Base-by-base conservation (phyloP, 2,888 invertebrate species). In the Metalampra italica region DNA sequence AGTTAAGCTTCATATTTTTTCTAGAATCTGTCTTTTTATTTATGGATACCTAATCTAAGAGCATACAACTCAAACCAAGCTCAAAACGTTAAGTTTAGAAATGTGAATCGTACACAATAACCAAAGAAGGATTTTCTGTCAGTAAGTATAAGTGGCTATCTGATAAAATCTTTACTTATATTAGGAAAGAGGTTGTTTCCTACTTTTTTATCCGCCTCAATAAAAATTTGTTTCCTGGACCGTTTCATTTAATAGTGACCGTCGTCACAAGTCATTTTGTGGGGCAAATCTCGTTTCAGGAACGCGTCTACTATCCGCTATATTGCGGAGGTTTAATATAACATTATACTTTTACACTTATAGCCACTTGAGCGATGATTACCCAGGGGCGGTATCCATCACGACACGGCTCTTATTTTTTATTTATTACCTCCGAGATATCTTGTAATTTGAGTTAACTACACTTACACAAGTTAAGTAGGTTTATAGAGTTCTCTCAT, bases 381-480 rank as follows among this genome's bases (percentile, higher is more conserved):
- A 76, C 84, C 81, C 82, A 59, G 51, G 82, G 82, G 82, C 69
- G 67, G 66, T 71, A 81, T 85, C 76, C 71, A 82, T 83, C 83
- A 81, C 62, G 66, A 67, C 60, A 55, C 55, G 57, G 62, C 68
- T 75, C 70, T 69, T 71, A 75, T 75, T 79, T 75, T 73, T 80
- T 78, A 83, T 83, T 82, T 82, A 83, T 77, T 69, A 65, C 67
- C 55, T 47, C 54, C 50, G 53, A 59, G 62, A 66, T 62, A 59
- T 60, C 59, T 47, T 55, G 59, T 57, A 57, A 54, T 54, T 45
- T 39, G 55, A 57, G 55, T 32, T 32, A 39, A 46, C 15, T 32
- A 40, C 29, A 9, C 36, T 13, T 41, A 22, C 34, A 34, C 34
- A 34, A 9, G n/a, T 36, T 36, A 36, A 22, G 40, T 40, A 14